Evolutionary conservation across 64 coral and sea anemone species (phyloP).

Genomic region (Acropora tenuis): DNA sequence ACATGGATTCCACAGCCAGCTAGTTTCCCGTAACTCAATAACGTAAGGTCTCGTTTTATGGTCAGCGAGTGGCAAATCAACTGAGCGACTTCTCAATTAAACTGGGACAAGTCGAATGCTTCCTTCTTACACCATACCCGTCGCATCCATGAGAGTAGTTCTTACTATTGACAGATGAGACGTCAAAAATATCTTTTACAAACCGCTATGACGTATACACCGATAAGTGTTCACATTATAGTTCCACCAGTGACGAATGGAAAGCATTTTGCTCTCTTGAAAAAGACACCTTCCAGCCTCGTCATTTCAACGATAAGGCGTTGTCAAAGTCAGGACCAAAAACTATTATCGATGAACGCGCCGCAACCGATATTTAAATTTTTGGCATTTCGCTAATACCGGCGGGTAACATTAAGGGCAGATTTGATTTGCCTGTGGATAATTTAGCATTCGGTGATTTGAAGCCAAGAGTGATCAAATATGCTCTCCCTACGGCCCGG

Average conservation of each 20-base stretch:
- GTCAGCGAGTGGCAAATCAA: neutral
- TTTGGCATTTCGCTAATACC: slow-evolving; percentile 1
- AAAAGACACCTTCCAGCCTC: neutral
- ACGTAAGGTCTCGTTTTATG: neutral
- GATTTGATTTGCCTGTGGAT: neutral
- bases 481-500: neutral
- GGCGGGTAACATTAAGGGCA: slow-evolving; percentile 2
- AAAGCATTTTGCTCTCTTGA: slow-evolving; percentile 1
- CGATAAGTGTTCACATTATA: no score
- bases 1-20: neutral
- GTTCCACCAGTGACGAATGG: neutral
- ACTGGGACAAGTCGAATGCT: neutral
- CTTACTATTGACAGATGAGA: neutral
- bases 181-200: slow-evolving; percentile 4
- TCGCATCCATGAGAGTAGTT: neutral
- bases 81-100: neutral
- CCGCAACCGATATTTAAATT: slow-evolving; percentile 34
- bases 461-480: neutral
- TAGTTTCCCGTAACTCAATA: neutral
- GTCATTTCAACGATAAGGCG: slow-evolving; percentile 45
- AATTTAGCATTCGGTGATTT: neutral
- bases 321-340: neutral
- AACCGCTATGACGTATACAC: slow-evolving; percentile 13
- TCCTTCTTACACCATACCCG: neutral
- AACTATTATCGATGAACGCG: slow-evolving; percentile 16